phyloP scores from a whole-genome alignment of 2,888 invertebrate species.

The Altica lythri region DNA sequence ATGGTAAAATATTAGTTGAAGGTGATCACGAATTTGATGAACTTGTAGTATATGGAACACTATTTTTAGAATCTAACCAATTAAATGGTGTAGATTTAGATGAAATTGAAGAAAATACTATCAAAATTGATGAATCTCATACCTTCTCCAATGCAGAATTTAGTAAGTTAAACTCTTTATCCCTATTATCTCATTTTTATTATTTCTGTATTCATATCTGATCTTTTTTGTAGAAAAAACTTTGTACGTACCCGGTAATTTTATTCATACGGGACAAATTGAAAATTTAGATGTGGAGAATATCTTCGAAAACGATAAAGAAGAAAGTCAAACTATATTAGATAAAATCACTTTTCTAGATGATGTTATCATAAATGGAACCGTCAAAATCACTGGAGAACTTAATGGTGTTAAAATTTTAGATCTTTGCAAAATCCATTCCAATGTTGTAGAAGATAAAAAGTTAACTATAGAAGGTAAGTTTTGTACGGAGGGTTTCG shows the following conservation, averaged over 20 bases:
- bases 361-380: slow-evolving; percentile 47
- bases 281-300: slow-evolving; percentile 58
- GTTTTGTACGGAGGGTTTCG: no score
- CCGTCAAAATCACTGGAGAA: slow-evolving; percentile 41
- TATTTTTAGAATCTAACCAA: slow-evolving; percentile 49
- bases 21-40: slow-evolving; percentile 47
- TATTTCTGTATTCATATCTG: no score
- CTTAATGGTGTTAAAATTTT: slow-evolving; percentile 47
- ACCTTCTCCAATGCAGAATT: slow-evolving; percentile 56
- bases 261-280: slow-evolving; percentile 50
- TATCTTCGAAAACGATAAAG: slow-evolving; percentile 46
- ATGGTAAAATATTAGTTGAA: slow-evolving; percentile 49
- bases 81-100: slow-evolving; percentile 54
- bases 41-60: slow-evolving; percentile 50
- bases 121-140: slow-evolving; percentile 54
- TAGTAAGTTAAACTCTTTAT: slow-evolving; percentile 45
- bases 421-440: slow-evolving; percentile 49
- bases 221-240: no score
- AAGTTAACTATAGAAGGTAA: slow-evolving; percentile 52
- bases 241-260: no score
- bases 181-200: background rate
- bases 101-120: slow-evolving; percentile 50
- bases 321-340: slow-evolving; percentile 38
- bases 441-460: slow-evolving; percentile 42
- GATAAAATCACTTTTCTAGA: slow-evolving; percentile 50